Percentiles rank a stretch among this genome's conserved stretches.
These are phyloP conservation scores for Dromiciops gliroides DNA, from an alignment of 2,113 vertebrate species.

Conservation along the genomic window DNA sequence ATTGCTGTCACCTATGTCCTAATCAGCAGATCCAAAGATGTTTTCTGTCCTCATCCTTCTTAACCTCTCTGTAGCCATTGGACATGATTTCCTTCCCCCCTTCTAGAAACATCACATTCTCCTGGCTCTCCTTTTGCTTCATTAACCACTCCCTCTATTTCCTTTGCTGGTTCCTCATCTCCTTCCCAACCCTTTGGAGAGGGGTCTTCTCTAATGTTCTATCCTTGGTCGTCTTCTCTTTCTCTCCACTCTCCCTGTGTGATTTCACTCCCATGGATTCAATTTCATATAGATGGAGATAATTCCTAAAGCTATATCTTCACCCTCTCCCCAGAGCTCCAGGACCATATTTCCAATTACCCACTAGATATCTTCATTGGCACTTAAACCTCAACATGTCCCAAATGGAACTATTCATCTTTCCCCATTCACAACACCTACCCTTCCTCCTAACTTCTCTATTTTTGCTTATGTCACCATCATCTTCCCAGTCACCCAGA, in stretches of 20 bases:
- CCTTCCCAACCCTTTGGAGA: not conserved
- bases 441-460: not conserved
- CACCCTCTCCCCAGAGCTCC: not conserved
- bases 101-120: not conserved
- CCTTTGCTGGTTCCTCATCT: not conserved
- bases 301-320: not conserved
- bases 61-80: not conserved
- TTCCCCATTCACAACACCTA: too few relatives aligned
- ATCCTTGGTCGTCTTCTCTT: not conserved
- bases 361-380: not conserved
- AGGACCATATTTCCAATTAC: not conserved
- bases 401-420: not conserved
- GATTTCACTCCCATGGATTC: not conserved
- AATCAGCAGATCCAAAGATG: not conserved
- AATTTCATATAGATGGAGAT: not conserved
- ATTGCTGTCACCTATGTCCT: not conserved
- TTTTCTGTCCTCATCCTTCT: not conserved
- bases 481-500: not conserved
- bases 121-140: not conserved
- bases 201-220: not conserved
- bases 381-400: not conserved
- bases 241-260: not conserved
- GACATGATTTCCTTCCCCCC: not conserved
- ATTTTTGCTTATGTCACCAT: not conserved
- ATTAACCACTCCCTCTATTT: not conserved